Evolutionary conservation across 2,797 vertebrate species (phyloP).

Genomic region (Anabas testudineus): DNA sequence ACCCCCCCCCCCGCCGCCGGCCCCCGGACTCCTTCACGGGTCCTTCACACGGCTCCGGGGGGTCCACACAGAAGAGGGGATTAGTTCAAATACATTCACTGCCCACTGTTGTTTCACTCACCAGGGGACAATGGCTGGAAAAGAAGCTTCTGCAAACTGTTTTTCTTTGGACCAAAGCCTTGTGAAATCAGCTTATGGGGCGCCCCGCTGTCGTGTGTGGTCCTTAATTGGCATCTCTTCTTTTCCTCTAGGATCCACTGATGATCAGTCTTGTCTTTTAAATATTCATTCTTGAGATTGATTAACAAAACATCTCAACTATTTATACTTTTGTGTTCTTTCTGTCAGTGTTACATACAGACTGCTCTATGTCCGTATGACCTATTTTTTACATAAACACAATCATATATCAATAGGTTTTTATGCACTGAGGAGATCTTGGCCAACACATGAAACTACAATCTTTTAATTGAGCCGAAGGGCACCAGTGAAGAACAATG

Average conservation of each 20-base stretch:
- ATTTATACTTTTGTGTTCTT: too few relatives aligned
- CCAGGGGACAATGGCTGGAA: conserved; percentile 6
- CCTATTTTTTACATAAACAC: too few relatives aligned
- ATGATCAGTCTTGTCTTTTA: neutral
- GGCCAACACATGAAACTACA: too few relatives aligned
- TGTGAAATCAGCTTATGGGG: neutral
- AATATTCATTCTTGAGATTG: neutral
- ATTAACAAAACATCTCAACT: neutral
- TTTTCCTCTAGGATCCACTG: neutral
- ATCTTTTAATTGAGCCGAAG: too few relatives aligned
- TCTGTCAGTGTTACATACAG: too few relatives aligned
- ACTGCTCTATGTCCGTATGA: too few relatives aligned
- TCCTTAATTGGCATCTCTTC: neutral
- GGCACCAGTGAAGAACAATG: too few relatives aligned
- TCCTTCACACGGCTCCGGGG: conserved; percentile 18
- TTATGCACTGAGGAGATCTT: too few relatives aligned
- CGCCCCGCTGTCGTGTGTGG: neutral
- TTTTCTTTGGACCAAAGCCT: conserved; percentile 7
- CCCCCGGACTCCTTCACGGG: conserved; percentile 38
- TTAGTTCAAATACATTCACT: conserved; percentile 24
- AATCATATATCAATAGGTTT: too few relatives aligned
- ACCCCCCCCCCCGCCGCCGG: conserved; percentile 27
- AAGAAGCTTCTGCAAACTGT: conserved; percentile 2
- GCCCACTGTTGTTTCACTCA: conserved; percentile 29
- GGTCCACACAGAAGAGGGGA: conserved; percentile 13